These are phyloP conservation scores for Colinus virginianus DNA, from an alignment of 2,113 vertebrate genomes.

Conservation along the genomic window DNA sequence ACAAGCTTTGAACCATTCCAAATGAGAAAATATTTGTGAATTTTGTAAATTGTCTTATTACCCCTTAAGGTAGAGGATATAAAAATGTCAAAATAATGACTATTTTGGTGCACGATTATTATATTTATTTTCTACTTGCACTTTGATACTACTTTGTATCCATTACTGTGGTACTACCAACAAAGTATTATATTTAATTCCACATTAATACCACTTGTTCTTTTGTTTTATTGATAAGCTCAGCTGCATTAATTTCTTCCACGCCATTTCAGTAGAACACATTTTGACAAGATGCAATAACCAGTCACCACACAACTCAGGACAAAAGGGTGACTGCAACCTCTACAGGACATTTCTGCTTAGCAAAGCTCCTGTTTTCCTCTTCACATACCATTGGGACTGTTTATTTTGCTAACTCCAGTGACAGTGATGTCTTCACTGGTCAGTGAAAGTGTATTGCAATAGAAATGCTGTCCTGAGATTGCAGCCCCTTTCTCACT, in stretches of 20 bases:
- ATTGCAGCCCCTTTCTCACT: not conserved
- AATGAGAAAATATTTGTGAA: not conserved
- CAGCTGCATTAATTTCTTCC: not conserved
- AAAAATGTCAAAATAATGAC: not conserved
- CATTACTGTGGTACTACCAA: not conserved
- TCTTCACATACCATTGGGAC: not conserved
- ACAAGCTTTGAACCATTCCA: not conserved
- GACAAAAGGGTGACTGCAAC: not conserved
- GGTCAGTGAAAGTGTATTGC: not conserved
- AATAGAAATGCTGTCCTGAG: not conserved
- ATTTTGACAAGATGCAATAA: not conserved
- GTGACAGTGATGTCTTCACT: not conserved
- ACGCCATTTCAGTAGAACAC: not conserved
- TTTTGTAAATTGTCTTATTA: not conserved
- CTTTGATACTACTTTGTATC: not conserved
- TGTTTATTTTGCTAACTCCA: conserved; percentile 5
- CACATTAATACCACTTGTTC: not conserved
- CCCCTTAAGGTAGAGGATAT: not conserved
- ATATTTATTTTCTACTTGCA: not conserved
- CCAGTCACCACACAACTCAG: not conserved
- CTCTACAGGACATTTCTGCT: not conserved
- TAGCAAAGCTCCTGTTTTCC: not conserved
- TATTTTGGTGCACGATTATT: not conserved
- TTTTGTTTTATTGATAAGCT: not conserved
- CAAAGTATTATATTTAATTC: not conserved